Evolutionary conservation across 2,797 vertebrate species (phyloP), one percentile per base, ranked within the genome.

Genomic region (Channa striata): DNA sequence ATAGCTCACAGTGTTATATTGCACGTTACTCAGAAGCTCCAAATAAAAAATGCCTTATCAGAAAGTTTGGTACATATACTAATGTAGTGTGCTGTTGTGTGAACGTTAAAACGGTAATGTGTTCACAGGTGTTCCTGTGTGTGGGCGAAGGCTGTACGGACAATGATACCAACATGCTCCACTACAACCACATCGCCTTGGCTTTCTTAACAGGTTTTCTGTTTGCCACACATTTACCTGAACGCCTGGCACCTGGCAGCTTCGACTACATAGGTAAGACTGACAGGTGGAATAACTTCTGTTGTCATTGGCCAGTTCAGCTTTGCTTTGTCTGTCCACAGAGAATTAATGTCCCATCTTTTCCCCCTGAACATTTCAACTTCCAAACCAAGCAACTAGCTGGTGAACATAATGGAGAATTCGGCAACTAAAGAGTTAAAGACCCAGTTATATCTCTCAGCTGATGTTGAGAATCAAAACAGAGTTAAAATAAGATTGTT

Each of bases 241-340:
- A 99, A 89, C 89, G 96, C 20, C 95, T 98, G 47, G 96, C 97
- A 0, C 98, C 97, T 0, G 96, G 97, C 8, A 84, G 93, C 87
- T 99, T 99, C 0, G 98, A 99, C 91, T 95, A 94, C 44, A 90
- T 99, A 0, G 97, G 97, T 98, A 70, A 92, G 75, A 11, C 43
- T 51, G 10, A 68, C 34, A 16, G 42, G 50, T 40, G 9, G 17
- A 46, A 20, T 16, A 14, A 5, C 9, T 12, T 0, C 5, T 67
- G 11, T 12, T 20, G 19, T 33, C 36, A 13, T 44, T 13, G 21
- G 39, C 10, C 17, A 21, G 12, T 56, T 40, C 51, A 47, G 3
- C 2, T 11, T 21, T 6, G 13, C 6, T 42, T 62, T 20, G 39
- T 44, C 3, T 25, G 20, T 19, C n/a, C 16, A 39, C 30, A 20